Evolutionary conservation across 2,888 invertebrate genomes (phyloP), one percentile per base, ranked within the genome.

Genomic region (Tinea pellionella): DNA sequence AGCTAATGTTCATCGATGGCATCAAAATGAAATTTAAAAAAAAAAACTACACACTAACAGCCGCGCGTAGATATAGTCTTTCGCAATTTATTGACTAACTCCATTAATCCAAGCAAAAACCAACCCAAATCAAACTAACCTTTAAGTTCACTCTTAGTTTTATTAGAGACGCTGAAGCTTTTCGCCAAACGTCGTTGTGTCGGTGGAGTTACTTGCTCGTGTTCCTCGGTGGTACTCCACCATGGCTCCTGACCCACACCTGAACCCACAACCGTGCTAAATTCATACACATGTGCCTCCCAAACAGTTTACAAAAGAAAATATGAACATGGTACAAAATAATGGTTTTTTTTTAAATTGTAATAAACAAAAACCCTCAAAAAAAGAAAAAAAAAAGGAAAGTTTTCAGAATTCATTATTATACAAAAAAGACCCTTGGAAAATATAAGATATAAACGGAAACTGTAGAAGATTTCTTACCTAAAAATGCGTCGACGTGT

Each of bases 401-500:
- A 4, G 7, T 15, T 42, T 8, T 15, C 42, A n/a, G n/a, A n/a
- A n/a, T n/a, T n/a, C n/a, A n/a, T n/a, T n/a, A n/a, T n/a, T n/a
- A n/a, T n/a, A n/a, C n/a, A n/a, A n/a, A n/a, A n/a, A n/a, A n/a
- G n/a, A n/a, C 42, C n/a, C 7, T 42, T 42, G 2, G n/a, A 8
- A n/a, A 42, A 42, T 8, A 42, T 15, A 42, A 13, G 7, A 42
- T 8, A 79, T 24, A 6, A 2, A 2, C 6, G 6, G 3, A 13
- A 3, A 42, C 2, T 6, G 6, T 3, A 24, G 3, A 24, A 3
- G 6, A 24, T 24, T 24, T 9, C 88, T 83, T 89, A 96, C 98
- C 98, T 65, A 98, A 88, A 85, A 98, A 98, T 0, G 97, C 96
- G 85, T 98, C 98, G 12, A 98, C 96, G 73, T 98, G 93, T 30